Evolutionary conservation across 2,888 invertebrate species (phyloP).

Genomic region (Himalopsyche japonica): DNA sequence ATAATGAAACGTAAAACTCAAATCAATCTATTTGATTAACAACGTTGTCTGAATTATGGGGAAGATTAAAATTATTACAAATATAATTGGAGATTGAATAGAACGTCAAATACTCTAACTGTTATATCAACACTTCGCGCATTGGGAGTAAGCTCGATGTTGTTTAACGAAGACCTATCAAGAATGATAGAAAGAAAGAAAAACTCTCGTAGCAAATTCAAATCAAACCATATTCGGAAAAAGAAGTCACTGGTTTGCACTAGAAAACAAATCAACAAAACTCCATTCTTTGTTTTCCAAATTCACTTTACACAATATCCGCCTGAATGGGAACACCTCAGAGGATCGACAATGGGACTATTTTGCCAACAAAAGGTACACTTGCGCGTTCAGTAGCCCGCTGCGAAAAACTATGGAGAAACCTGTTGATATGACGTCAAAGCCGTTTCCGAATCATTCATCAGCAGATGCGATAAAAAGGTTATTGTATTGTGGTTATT

Average conservation of each 20-base stretch:
- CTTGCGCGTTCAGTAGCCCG: not conserved
- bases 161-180: no score
- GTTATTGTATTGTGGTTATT: not conserved
- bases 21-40: no score
- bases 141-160: no score
- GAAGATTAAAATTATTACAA: no score
- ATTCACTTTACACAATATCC: not conserved
- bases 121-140: no score
- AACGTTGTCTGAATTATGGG: no score
- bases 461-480: not conserved
- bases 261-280: not conserved
- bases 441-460: not conserved
- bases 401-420: not conserved
- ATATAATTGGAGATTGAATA: no score
- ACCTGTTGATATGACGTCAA: not conserved
- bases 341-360: not conserved
- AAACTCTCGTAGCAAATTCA: no score
- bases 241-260: not conserved
- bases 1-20: no score
- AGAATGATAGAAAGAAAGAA: no score
- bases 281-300: not conserved
- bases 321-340: not conserved
- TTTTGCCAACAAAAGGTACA: not conserved
- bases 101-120: no score
- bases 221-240: no score